Percentiles rank a stretch among this genome's conserved stretches.
These are phyloP conservation scores for Gortyna flavago DNA, from an alignment of 2,888 invertebrate genomes.

Conservation along the genomic window DNA sequence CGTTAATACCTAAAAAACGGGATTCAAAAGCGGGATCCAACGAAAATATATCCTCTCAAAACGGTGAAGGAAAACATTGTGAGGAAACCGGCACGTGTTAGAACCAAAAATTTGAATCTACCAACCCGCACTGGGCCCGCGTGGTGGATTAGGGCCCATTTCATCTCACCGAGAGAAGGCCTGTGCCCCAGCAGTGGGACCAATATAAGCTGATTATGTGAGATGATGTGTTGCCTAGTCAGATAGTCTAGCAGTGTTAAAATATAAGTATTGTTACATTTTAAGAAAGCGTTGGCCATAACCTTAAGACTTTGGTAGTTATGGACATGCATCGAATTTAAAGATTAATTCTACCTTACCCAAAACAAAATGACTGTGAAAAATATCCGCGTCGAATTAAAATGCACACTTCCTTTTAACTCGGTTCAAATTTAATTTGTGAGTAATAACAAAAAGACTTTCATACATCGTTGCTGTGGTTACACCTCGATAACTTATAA, in stretches of 20 bases:
- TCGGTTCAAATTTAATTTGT: slow-evolving; percentile 42
- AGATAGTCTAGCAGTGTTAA: not conserved
- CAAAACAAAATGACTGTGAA: slow-evolving; percentile 13
- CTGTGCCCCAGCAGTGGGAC: not conserved
- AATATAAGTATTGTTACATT: not conserved
- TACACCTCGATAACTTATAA: slow-evolving; percentile 40
- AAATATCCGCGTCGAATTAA: slow-evolving; percentile 17
- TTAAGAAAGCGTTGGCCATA: slow-evolving; percentile 1
- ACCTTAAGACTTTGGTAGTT: not conserved
- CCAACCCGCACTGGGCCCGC: not conserved
- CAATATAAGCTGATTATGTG: not conserved
- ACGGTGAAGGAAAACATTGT: not conserved
- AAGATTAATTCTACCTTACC: slow-evolving; percentile 1
- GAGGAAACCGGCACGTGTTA: not conserved
- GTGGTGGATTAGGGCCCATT: not conserved
- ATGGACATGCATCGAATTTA: not conserved
- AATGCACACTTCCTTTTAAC: slow-evolving; percentile 31
- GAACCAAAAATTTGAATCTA: not conserved
- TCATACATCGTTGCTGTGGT: slow-evolving; percentile 53
- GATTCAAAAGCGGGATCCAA: too few species aligned
- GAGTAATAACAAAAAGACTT: slow-evolving; percentile 33
- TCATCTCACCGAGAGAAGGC: not conserved
- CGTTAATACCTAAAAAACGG: too few species aligned
- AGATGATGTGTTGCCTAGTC: not conserved
- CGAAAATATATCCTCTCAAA: too few species aligned